phyloP scores from a whole-genome alignment of 2,113 vertebrate genomes.

The Seriola quinqueradiata region DNA sequence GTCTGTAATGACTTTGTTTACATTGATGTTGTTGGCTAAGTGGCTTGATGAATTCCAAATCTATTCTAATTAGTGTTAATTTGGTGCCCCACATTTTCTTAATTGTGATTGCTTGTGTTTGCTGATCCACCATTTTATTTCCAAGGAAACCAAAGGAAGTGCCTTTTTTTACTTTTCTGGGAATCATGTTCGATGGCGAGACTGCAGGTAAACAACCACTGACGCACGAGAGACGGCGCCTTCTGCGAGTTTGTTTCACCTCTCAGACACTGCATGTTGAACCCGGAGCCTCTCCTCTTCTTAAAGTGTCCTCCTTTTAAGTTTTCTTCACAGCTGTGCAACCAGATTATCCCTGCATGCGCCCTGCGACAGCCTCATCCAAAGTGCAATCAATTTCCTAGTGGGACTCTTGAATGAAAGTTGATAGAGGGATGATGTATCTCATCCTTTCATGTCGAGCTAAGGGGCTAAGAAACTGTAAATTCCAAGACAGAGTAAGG shows the following conservation, averaged over 20 bases:
- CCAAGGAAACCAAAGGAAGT: slow-evolving; percentile 14
- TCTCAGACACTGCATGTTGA: background rate
- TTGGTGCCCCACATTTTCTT: slow-evolving; percentile 17
- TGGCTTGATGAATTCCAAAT: slow-evolving; percentile 52
- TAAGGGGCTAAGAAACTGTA: slow-evolving; percentile 39
- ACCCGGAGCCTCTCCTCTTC: background rate
- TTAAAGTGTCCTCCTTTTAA: background rate
- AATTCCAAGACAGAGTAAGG: slow-evolving; percentile 44
- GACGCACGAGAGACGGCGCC: background rate
- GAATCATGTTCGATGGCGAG: background rate
- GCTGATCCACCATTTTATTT: slow-evolving; percentile 23
- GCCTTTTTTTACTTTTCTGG: background rate
- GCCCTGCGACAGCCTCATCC: slow-evolving; percentile 16
- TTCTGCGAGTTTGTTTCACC: background rate
- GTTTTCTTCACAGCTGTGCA: slow-evolving; percentile 47
- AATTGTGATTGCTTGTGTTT: slow-evolving; percentile 39
- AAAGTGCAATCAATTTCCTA: slow-evolving; percentile 54
- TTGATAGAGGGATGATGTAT: slow-evolving; percentile 56
- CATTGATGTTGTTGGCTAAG: slow-evolving; percentile 43
- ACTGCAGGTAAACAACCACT: background rate
- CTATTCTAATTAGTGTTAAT: slow-evolving; percentile 57
- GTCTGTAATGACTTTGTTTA: slow-evolving; percentile 56
- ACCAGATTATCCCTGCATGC: slow-evolving; percentile 36
- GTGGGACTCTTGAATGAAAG: slow-evolving; percentile 31
- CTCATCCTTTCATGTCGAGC: slow-evolving; percentile 8